Percentiles rank a stretch among this genome's conserved stretches.
Conservation (phyloP, 2,113 vertebrate species). For the Paradisaea rubra region DNA sequence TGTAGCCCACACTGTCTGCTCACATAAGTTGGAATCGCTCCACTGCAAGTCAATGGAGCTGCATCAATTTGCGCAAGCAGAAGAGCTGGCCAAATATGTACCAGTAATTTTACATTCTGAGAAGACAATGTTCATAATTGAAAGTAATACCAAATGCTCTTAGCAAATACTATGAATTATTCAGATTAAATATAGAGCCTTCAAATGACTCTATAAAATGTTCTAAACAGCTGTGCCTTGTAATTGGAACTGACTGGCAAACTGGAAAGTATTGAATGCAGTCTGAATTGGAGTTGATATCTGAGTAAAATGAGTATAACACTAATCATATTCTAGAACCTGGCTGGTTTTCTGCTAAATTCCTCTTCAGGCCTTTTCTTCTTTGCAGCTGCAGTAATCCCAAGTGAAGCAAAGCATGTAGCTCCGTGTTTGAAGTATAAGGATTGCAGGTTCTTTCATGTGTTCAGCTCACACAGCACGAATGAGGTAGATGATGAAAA, state of each 20-base stretch:
- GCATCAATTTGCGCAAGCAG: constrained; percentile 28
- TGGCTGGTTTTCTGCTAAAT: neutral
- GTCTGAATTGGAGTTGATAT: constrained; percentile 25
- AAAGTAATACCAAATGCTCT: constrained; percentile 58
- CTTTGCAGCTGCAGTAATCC: neutral
- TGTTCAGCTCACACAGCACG: neutral
- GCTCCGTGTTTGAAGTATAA: neutral
- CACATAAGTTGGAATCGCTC: neutral
- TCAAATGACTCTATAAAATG: constrained; percentile 49
- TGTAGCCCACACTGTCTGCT: neutral
- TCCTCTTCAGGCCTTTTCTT: neutral
- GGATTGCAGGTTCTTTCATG: neutral
- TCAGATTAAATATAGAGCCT: constrained; percentile 58
- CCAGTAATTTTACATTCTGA: constrained; percentile 39
- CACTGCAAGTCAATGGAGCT: constrained; percentile 25
- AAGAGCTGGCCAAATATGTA: constrained; percentile 7
- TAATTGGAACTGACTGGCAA: constrained; percentile 59
- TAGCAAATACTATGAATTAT: constrained; percentile 48
- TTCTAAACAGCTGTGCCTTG: constrained; percentile 60
- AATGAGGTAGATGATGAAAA: neutral
- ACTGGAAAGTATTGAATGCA: constrained; percentile 20
- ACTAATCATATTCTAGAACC: neutral
- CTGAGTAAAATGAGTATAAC: neutral
- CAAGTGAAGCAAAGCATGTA: neutral
- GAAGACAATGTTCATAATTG: constrained; percentile 60